These are phyloP conservation scores for Coryphaenoides rupestris DNA, from an alignment of 2,113 vertebrate genomes.

Conservation along the genomic window DNA sequence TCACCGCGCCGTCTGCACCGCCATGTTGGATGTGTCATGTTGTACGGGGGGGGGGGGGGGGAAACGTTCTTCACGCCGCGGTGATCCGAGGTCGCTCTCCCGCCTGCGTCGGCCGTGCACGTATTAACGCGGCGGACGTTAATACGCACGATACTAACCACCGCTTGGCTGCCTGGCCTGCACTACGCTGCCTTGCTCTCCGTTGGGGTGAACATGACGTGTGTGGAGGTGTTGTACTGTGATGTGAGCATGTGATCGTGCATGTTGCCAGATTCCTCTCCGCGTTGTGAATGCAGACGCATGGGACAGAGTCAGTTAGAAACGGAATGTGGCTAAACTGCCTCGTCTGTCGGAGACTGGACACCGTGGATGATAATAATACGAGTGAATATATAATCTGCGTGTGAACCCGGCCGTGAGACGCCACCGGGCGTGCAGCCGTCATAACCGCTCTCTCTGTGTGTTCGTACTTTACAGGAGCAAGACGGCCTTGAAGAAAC, in stretches of 20 bases:
- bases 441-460: constrained; percentile 29
- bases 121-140: too few species aligned
- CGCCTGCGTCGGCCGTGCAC: too few species aligned
- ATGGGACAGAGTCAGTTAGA: background rate
- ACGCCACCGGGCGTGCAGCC: background rate
- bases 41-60: too few species aligned
- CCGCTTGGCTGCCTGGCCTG: constrained; percentile 32
- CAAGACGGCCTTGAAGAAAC: constrained; percentile 97
- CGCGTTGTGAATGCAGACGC: background rate
- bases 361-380: too few species aligned
- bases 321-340: background rate
- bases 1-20: too few species aligned
- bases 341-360: too few species aligned
- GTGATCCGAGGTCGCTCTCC: too few species aligned
- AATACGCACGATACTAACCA: constrained; percentile 33
- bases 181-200: constrained; percentile 10
- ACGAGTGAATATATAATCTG: too few species aligned
- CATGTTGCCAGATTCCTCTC: constrained; percentile 21
- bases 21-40: too few species aligned
- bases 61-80: too few species aligned
- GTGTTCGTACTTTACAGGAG: constrained; percentile 78
- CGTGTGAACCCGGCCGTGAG: too few species aligned
- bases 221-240: background rate
- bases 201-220: background rate
- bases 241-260: background rate